Conservation (phyloP, 2,888 invertebrate species). For the Tiliacea citrago region DNA sequence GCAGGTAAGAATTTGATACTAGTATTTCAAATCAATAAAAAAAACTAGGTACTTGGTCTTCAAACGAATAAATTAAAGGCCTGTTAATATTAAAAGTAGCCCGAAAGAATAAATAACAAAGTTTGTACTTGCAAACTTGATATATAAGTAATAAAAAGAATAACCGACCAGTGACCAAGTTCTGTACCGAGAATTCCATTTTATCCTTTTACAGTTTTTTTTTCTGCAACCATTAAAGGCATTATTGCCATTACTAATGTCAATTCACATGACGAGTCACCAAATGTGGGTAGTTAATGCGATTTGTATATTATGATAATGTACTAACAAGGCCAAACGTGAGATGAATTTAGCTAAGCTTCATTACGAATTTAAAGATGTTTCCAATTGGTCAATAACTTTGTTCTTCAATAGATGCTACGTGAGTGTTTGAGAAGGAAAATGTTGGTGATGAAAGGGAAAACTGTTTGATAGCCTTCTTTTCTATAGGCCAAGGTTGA, state of each 20-base stretch:
- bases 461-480: conserved; percentile 7
- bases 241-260: conserved; percentile 44
- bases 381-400: conserved; percentile 28
- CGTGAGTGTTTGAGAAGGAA: conserved; percentile 24
- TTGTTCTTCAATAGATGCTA: conserved; percentile 13
- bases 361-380: conserved; percentile 20
- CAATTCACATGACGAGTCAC: conserved; percentile 19
- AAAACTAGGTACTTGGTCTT: background rate
- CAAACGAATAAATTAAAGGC: background rate
- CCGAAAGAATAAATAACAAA: background rate
- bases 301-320: conserved; percentile 52
- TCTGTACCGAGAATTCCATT: background rate
- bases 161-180: background rate
- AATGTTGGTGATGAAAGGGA: conserved; percentile 9
- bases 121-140: background rate
- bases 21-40: background rate
- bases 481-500: background rate
- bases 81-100: background rate
- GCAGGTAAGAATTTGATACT: background rate
- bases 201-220: background rate
- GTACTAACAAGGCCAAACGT: conserved; percentile 51
- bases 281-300: conserved; percentile 35
- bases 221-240: background rate
- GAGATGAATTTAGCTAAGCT: conserved; percentile 36
- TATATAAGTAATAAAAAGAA: background rate